These are phyloP conservation scores for Cecropterus lyciades DNA, from an alignment of 1,140 invertebrate genomes.

Conservation along the genomic window DNA sequence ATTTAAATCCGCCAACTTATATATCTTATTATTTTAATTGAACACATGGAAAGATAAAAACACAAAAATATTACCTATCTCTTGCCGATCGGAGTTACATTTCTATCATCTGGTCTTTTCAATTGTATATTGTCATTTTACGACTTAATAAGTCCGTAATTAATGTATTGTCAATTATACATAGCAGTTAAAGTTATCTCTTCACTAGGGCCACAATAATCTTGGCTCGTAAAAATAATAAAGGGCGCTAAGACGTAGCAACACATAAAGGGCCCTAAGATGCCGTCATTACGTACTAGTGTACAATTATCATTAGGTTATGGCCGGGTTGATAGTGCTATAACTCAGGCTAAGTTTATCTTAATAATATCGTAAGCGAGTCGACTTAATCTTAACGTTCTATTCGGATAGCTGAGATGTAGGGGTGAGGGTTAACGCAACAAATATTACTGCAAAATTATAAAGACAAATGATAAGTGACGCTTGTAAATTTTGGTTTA, in stretches of 20 bases:
- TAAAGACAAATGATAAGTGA: no score
- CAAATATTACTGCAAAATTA: no score
- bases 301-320: slow-evolving; percentile 34
- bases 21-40: no score
- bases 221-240: slow-evolving; percentile 25
- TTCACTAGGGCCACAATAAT: slow-evolving; percentile 5
- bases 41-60: no score
- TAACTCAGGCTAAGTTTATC: slow-evolving; percentile 31
- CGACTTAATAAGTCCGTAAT: neutral
- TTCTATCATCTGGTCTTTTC: no score
- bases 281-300: slow-evolving; percentile 26
- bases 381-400: slow-evolving; percentile 21
- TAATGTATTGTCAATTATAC: neutral
- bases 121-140: no score
- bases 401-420: slow-evolving; percentile 5
- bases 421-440: neutral
- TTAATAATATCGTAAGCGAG: slow-evolving; percentile 31
- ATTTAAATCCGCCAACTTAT: no score
- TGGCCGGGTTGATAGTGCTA: slow-evolving; percentile 22
- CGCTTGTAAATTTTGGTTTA: no score
- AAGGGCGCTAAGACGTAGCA: slow-evolving; percentile 15
- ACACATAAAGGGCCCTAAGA: slow-evolving; percentile 25
- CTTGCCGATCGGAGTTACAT: no score
- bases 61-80: no score
- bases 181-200: neutral